Evolutionary conservation across 2,113 vertebrate species (phyloP).

Genomic region (Colius striatus): DNA sequence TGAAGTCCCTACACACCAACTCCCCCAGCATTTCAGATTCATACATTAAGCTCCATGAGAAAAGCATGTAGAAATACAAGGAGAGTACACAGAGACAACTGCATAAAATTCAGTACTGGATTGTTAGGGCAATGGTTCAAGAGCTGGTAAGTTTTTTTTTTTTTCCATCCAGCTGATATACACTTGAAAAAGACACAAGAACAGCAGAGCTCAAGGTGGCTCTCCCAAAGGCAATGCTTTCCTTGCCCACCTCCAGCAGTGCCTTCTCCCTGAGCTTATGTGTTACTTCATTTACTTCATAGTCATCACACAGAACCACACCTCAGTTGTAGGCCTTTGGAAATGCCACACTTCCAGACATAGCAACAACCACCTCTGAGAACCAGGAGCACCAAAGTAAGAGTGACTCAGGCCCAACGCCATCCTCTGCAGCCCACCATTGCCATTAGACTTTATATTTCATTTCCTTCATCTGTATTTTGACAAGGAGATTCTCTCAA

Average conservation of each 20-base stretch:
- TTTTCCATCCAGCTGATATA: not conserved
- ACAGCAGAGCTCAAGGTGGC: not conserved
- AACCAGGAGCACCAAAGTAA: not conserved
- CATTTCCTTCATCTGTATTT: not conserved
- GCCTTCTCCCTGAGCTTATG: not conserved
- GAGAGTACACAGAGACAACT: not conserved
- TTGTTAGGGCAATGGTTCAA: not conserved
- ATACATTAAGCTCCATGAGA: not conserved
- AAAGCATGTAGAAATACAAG: not conserved
- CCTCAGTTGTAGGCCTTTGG: not conserved
- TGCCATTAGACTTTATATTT: not conserved
- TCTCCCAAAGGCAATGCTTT: accelerated
- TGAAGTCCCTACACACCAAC: not conserved
- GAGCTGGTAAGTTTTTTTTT: not conserved
- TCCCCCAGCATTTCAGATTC: not conserved
- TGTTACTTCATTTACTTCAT: not conserved
- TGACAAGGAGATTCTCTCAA: not conserved
- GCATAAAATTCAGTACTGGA: not conserved
- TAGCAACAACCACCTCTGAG: not conserved
- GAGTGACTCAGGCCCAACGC: not conserved
- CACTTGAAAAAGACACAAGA: not conserved
- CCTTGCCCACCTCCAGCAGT: not conserved
- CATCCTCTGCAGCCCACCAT: not conserved
- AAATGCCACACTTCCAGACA: not conserved
- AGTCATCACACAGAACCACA: not conserved